Conservation (phyloP, 2,888 invertebrate species). For the Lamproptera curius region DNA sequence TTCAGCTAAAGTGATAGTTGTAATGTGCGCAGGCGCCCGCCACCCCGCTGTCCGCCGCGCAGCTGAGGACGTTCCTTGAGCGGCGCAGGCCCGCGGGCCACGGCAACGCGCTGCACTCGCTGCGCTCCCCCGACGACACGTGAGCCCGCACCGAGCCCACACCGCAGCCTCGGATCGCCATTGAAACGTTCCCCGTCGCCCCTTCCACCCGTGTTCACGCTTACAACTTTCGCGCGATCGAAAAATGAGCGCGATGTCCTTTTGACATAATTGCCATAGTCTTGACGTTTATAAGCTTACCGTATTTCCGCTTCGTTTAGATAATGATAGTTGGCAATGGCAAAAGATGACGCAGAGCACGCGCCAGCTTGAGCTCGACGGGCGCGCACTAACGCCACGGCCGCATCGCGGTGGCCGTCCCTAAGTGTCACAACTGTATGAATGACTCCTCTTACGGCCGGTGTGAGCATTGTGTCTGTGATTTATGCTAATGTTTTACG, state of each 20-base stretch:
- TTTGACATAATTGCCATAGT: too few species aligned
- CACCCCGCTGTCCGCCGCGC: conserved; percentile 49
- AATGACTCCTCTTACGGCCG: conserved; percentile 53
- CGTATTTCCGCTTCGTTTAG: conserved; percentile 40
- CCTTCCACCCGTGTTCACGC: background rate
- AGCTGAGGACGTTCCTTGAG: conserved; percentile 67
- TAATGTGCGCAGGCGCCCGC: conserved; percentile 50
- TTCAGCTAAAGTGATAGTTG: too few species aligned
- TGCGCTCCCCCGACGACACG: conserved; percentile 63
- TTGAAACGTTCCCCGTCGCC: conserved; percentile 25
- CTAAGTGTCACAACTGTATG: conserved; percentile 24
- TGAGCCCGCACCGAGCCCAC: conserved; percentile 39
- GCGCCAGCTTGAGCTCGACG: conserved; percentile 71
- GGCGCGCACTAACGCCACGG: background rate
- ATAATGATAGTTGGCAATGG: conserved; percentile 39
- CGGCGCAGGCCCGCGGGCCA: conserved; percentile 66
- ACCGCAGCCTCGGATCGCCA: conserved; percentile 24
- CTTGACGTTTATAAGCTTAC: conserved; percentile 35
- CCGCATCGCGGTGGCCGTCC: background rate
- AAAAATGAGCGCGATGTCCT: too few species aligned
- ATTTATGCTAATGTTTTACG: conserved; percentile 71
- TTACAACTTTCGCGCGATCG: too few species aligned
- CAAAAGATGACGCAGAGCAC: conserved; percentile 53
- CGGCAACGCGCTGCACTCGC: conserved; percentile 50
- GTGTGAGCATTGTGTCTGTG: conserved; percentile 71